Percentiles rank a stretch among this genome's conserved stretches.
These are phyloP conservation scores for Cactoblastis cactorum DNA, from an alignment of 2,888 invertebrate genomes.

Conservation along the genomic window DNA sequence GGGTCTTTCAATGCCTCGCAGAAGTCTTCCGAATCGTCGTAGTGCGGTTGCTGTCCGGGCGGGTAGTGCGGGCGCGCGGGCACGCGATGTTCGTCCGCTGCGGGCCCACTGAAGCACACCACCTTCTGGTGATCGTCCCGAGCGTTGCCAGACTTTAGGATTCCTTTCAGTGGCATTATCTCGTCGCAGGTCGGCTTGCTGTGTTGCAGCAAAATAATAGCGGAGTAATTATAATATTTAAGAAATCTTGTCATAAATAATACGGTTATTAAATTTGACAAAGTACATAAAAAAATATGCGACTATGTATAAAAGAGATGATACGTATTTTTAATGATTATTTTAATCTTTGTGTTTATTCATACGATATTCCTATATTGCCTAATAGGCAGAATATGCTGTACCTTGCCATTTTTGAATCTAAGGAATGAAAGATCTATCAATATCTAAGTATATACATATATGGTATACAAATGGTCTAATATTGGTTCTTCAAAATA, in stretches of 20 bases:
- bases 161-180: slow-evolving; percentile 61
- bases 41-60: slow-evolving; percentile 56
- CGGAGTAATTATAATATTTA: background rate
- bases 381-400: no score
- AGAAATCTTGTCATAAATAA: background rate
- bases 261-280: no score
- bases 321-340: no score
- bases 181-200: slow-evolving; percentile 60
- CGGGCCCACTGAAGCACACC: slow-evolving; percentile 70
- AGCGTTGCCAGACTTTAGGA: slow-evolving; percentile 59
- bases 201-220: slow-evolving; percentile 14
- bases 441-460: no score
- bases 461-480: no score
- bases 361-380: no score
- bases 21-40: slow-evolving; percentile 50
- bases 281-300: no score
- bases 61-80: slow-evolving; percentile 32
- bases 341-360: no score
- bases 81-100: slow-evolving; percentile 48
- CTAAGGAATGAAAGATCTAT: no score
- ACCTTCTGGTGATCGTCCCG: slow-evolving; percentile 70
- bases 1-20: slow-evolving; percentile 51
- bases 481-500: no score
- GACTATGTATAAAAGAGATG: no score
- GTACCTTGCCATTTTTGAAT: no score